phyloP scores from a whole-genome alignment of 2,888 invertebrate species.

The Deilephila elpenor region DNA sequence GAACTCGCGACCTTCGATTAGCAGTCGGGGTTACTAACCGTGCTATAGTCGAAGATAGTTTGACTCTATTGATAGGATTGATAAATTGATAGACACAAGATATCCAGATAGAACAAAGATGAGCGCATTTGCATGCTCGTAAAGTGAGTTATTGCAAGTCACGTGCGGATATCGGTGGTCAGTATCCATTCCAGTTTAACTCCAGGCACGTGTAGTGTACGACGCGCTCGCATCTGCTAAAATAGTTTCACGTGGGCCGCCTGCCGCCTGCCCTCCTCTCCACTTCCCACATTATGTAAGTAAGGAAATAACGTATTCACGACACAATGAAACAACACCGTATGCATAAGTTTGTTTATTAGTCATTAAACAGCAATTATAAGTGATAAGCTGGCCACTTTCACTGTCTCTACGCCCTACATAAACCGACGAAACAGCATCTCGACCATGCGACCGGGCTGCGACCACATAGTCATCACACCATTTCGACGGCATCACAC shows the following conservation, averaged over 20 bases:
- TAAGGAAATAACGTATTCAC: slow-evolving; percentile 30
- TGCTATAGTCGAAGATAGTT: too few species aligned
- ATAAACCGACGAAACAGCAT: slow-evolving; percentile 28
- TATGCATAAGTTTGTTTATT: slow-evolving; percentile 61
- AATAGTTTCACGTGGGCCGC: slow-evolving; percentile 36
- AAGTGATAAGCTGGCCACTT: slow-evolving; percentile 64
- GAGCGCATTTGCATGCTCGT: not conserved
- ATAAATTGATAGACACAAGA: not conserved
- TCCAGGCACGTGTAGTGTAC: slow-evolving; percentile 30
- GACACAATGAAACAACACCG: slow-evolving; percentile 40
- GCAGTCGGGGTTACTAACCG: too few species aligned
- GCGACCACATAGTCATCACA: not conserved
- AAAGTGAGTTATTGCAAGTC: slow-evolving; percentile 2
- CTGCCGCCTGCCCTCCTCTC: slow-evolving; percentile 11
- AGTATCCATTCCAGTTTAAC: slow-evolving; percentile 25
- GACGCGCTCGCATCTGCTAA: slow-evolving; percentile 30
- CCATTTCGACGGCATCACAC: slow-evolving; percentile 39
- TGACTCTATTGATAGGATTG: not conserved
- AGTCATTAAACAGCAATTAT: slow-evolving; percentile 76
- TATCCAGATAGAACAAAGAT: not conserved
- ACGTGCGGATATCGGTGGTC: slow-evolving; percentile 1
- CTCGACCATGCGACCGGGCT: not conserved
- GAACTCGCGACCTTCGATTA: too few species aligned
- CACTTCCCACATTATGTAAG: slow-evolving; percentile 36
- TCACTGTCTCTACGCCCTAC: slow-evolving; percentile 36